These are phyloP conservation scores for Salvelinus alpinus DNA, from an alignment of 2,113 vertebrate species.

Conservation along the genomic window DNA sequence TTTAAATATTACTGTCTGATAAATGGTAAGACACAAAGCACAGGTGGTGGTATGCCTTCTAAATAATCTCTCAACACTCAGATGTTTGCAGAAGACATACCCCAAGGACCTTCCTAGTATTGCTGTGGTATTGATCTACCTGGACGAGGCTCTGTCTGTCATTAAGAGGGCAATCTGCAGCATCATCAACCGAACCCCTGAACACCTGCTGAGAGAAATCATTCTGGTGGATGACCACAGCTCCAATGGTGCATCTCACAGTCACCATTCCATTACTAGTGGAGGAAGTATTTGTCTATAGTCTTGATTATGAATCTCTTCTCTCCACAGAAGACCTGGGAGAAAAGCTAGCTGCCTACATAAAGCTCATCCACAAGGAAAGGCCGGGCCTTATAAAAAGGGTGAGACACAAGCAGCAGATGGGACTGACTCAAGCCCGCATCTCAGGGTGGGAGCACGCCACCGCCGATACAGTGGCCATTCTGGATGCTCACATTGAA, in stretches of 20 bases:
- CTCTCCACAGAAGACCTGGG: slow-evolving; percentile 60
- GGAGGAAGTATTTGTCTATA: too few relatives aligned
- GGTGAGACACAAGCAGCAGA: slow-evolving; percentile 69
- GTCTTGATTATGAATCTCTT: too few relatives aligned
- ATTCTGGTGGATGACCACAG: slow-evolving; percentile 81
- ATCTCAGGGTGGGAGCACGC: slow-evolving; percentile 69
- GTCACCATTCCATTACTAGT: slow-evolving; percentile 12
- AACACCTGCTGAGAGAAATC: slow-evolving; percentile 75
- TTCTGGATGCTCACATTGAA: slow-evolving; percentile 79
- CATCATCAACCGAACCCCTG: slow-evolving; percentile 71
- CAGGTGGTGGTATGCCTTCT: not conserved
- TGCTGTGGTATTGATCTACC: slow-evolving; percentile 76
- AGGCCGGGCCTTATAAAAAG: slow-evolving; percentile 58
- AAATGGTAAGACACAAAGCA: too few relatives aligned
- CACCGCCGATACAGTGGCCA: slow-evolving; percentile 74
- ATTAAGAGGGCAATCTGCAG: slow-evolving; percentile 73
- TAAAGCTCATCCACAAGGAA: slow-evolving; percentile 51
- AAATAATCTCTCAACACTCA: slow-evolving; percentile 24
- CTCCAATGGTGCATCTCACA: slow-evolving; percentile 66
- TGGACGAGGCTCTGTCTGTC: slow-evolving; percentile 77
- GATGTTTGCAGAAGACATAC: slow-evolving; percentile 71
- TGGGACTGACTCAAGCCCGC: slow-evolving; percentile 66
- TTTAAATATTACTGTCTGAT: too few relatives aligned
- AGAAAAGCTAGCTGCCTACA: slow-evolving; percentile 56
- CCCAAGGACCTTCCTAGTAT: slow-evolving; percentile 71